Evolutionary conservation across 2,888 invertebrate genomes (phyloP).

Genomic region (Gymnoscelis rufifasciata): DNA sequence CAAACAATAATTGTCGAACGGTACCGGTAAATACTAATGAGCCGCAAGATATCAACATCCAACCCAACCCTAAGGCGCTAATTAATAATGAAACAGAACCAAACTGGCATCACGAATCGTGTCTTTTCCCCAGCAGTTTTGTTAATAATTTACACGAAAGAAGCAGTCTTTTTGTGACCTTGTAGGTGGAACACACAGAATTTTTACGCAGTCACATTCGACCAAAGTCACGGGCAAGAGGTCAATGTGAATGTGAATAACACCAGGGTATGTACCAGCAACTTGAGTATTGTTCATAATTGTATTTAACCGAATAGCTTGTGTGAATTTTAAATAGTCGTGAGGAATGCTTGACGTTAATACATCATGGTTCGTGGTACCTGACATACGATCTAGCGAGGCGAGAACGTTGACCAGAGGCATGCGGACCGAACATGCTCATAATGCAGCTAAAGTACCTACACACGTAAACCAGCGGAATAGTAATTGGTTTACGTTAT

Average conservation of each 20-base stretch:
- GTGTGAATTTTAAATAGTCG: not conserved
- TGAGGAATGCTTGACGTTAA: slow-evolving; percentile 14
- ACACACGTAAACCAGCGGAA: slow-evolving; percentile 31
- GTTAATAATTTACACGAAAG: too few species aligned
- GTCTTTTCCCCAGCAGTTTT: too few species aligned
- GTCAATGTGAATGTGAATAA: slow-evolving; percentile 7
- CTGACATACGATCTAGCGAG: slow-evolving; percentile 7
- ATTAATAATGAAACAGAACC: too few species aligned
- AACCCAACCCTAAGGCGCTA: too few species aligned
- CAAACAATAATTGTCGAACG: too few species aligned
- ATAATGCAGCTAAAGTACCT: slow-evolving; percentile 22
- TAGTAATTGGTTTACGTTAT: slow-evolving; percentile 54
- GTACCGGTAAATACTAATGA: too few species aligned
- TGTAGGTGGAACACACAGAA: not conserved
- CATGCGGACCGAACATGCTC: slow-evolving; percentile 26
- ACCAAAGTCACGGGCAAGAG: slow-evolving; percentile 5
- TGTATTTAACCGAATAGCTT: slow-evolving; percentile 3
- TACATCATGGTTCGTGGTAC: slow-evolving; percentile 7
- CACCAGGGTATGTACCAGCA: not conserved
- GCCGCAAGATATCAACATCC: too few species aligned
- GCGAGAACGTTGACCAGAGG: slow-evolving; percentile 17
- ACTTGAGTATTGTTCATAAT: not conserved
- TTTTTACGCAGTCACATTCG: slow-evolving; percentile 6
- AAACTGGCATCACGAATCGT: too few species aligned
- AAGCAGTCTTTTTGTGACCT: not conserved